Conservation (phyloP, 2,888 invertebrate species). For the Catocala sponsa region DNA sequence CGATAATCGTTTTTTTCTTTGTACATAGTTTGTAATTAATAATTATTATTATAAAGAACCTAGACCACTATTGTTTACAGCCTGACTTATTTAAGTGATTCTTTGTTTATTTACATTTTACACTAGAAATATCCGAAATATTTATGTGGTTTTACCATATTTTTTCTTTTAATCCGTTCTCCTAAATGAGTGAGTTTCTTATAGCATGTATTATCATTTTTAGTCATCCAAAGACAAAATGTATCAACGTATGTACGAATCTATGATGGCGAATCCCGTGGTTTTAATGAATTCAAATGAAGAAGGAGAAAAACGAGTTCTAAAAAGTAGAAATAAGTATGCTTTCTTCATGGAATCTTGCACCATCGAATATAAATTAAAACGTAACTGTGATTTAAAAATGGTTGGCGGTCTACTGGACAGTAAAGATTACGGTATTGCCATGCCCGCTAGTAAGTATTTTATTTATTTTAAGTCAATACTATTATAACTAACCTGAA, state of each 20-base stretch:
- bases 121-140: no score
- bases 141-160: no score
- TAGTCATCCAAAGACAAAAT: conserved; percentile 93
- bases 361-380: conserved; percentile 96
- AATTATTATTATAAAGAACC: no score
- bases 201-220: no score
- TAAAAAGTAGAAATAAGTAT: conserved; percentile 87
- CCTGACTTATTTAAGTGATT: no score
- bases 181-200: no score
- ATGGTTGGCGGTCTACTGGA: conserved; percentile 95
- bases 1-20: no score
- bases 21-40: no score
- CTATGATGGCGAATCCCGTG: conserved; percentile 93
- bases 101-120: no score
- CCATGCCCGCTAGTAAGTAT: conserved; percentile 93
- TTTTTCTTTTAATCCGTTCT: no score
- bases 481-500: no score
- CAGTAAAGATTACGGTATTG: conserved; percentile 94
- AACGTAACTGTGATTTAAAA: conserved; percentile 93
- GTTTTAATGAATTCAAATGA: conserved; percentile 93
- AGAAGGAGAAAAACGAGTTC: conserved; percentile 95
- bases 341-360: conserved; percentile 99
- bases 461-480: not conserved
- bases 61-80: no score
- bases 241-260: conserved; percentile 96